These are phyloP conservation scores for Aphodius granarius DNA, from an alignment of 2,888 invertebrate genomes.

Conservation along the genomic window DNA sequence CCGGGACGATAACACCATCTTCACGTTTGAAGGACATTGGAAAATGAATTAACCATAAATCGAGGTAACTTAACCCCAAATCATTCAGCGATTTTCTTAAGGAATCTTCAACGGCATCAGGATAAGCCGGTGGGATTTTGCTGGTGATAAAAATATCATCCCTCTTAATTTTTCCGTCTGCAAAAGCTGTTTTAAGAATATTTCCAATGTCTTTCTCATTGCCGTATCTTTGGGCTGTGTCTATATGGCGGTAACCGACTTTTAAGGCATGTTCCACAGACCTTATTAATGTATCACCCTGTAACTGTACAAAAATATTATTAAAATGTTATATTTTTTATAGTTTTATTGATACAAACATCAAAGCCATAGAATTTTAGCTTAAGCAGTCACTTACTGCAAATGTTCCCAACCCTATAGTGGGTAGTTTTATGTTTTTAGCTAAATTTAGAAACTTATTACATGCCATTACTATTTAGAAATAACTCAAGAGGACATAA, in stretches of 20 bases:
- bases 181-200: constrained; percentile 67
- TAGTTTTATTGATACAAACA: background rate
- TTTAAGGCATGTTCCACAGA: constrained; percentile 67
- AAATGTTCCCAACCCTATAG: constrained; percentile 38
- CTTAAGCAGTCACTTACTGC: constrained; percentile 28
- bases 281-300: constrained; percentile 52
- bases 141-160: constrained; percentile 78
- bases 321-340: background rate
- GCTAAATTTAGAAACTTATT: constrained; percentile 16
- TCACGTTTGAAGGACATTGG: constrained; percentile 68
- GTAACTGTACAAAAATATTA: constrained; percentile 1
- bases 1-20: constrained; percentile 62
- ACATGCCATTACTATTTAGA: background rate
- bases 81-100: constrained; percentile 65
- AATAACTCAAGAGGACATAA: too few species aligned
- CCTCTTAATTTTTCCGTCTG: constrained; percentile 63
- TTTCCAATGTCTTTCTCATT: constrained; percentile 76
- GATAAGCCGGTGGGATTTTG: constrained; percentile 69
- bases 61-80: constrained; percentile 73
- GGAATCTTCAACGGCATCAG: constrained; percentile 61
- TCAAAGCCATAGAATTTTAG: background rate
- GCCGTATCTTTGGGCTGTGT: constrained; percentile 77
- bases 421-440: constrained; percentile 34
- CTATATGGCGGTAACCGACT: constrained; percentile 71
- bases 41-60: constrained; percentile 75